Evolutionary conservation across 2,797 vertebrate species (phyloP).

Genomic region (Aselliscus stoliczkanus): DNA sequence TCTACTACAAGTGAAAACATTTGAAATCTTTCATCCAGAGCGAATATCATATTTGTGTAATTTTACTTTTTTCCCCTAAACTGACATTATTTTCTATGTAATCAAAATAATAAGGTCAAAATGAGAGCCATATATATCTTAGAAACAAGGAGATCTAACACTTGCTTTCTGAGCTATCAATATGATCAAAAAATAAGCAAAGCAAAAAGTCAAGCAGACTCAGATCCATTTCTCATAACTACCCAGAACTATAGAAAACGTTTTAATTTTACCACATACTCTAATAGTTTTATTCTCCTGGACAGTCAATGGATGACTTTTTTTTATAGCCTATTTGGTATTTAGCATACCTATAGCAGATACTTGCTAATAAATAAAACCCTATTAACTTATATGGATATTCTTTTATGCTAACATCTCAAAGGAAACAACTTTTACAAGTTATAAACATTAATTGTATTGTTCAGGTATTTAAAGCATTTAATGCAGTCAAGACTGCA

Average conservation of each 20-base stretch:
- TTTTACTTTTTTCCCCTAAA: not conserved
- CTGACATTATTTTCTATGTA: not conserved
- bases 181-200: not conserved
- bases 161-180: not conserved
- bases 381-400: not conserved
- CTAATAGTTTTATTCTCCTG: not conserved
- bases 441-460: not conserved
- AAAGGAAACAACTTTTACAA: not conserved
- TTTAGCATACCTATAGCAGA: not conserved
- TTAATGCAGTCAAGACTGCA: not conserved
- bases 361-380: not conserved
- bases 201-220: not conserved
- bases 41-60: not conserved
- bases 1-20: not conserved
- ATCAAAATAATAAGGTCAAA: not conserved
- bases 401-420: not conserved
- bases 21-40: not conserved
- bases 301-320: not conserved
- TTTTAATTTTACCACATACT: not conserved
- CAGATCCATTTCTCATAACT: not conserved
- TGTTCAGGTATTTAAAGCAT: not conserved
- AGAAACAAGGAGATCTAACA: not conserved
- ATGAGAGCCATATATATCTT: not conserved
- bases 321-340: not conserved
- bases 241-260: not conserved